phyloP scores from a whole-genome alignment of 2,113 vertebrate genomes.

The Stigmatopora nigra region DNA sequence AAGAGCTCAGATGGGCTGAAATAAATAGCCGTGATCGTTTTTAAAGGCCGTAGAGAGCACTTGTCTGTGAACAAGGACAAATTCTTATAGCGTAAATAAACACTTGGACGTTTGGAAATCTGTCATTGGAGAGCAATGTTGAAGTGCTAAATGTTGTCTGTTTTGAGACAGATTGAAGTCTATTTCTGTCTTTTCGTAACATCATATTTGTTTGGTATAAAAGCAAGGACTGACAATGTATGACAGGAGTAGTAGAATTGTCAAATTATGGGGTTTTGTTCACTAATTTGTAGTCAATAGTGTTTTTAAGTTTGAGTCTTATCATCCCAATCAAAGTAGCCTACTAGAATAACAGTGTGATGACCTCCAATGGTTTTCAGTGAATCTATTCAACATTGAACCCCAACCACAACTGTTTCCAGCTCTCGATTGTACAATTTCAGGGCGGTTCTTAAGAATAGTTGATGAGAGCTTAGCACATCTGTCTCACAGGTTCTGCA shows the following conservation, averaged over 20 bases:
- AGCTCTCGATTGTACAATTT: too few species aligned
- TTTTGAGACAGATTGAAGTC: neutral
- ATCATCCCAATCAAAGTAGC: neutral
- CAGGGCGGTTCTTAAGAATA: neutral
- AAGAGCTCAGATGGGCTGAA: conserved; percentile 43
- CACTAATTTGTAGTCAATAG: neutral
- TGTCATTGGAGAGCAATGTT: conserved; percentile 44
- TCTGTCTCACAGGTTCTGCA: neutral
- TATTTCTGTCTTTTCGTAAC: neutral
- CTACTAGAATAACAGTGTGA: neutral
- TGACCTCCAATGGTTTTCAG: neutral
- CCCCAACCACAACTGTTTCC: neutral
- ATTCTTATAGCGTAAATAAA: conserved; percentile 56
- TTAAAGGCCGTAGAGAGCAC: conserved; percentile 45
- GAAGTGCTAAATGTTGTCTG: neutral
- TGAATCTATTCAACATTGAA: neutral
- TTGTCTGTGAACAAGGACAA: conserved; percentile 33
- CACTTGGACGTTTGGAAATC: conserved; percentile 38
- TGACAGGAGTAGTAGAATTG: neutral
- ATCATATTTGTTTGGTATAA: neutral
- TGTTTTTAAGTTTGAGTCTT: neutral
- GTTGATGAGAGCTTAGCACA: neutral
- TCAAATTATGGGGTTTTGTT: neutral
- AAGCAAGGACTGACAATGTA: neutral
- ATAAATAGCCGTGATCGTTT: conserved; percentile 57